A percentile compares a stretch with the other conserved stretches of the same genome.
phyloP scores from a whole-genome alignment of 2,797 vertebrate species.

The Dallia pectoralis region DNA sequence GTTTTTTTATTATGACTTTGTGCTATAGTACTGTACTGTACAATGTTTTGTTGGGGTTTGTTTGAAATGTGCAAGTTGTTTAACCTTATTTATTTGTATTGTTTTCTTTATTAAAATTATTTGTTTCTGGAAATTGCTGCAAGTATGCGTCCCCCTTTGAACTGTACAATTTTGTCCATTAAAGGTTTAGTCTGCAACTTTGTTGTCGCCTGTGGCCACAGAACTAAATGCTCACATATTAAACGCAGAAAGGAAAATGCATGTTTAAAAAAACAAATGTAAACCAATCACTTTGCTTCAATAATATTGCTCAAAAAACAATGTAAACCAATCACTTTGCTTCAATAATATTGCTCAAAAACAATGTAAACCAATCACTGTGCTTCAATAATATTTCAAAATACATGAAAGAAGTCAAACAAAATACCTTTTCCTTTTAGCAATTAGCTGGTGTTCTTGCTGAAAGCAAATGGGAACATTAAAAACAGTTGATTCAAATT shows the following conservation, averaged over 20 bases:
- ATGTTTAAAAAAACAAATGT: too few relatives aligned
- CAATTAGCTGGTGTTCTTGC: background rate
- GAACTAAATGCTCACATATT: background rate
- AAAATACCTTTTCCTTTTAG: background rate
- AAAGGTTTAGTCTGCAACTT: background rate
- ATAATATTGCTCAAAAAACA: background rate
- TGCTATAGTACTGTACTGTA: constrained; percentile 68
- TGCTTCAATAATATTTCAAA: background rate
- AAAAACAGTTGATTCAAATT: too few relatives aligned
- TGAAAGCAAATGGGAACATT: too few relatives aligned
- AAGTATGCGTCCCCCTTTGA: constrained; percentile 24
- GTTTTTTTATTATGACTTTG: constrained; percentile 52
- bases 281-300: too few relatives aligned
- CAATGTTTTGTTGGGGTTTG: constrained; percentile 65
- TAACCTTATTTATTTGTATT: constrained; percentile 76
- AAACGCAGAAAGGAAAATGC: background rate
- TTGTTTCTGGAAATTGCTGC: constrained; percentile 57
- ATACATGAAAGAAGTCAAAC: background rate
- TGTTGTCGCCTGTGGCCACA: background rate
- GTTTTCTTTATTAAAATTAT: constrained; percentile 74
- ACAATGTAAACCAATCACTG: background rate
- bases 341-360: too few relatives aligned
- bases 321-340: too few relatives aligned
- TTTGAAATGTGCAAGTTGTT: constrained; percentile 69
- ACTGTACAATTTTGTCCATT: background rate